Evolutionary conservation across 1,140 invertebrate genomes (phyloP).

Genomic region (Medauroidea extradentata): DNA sequence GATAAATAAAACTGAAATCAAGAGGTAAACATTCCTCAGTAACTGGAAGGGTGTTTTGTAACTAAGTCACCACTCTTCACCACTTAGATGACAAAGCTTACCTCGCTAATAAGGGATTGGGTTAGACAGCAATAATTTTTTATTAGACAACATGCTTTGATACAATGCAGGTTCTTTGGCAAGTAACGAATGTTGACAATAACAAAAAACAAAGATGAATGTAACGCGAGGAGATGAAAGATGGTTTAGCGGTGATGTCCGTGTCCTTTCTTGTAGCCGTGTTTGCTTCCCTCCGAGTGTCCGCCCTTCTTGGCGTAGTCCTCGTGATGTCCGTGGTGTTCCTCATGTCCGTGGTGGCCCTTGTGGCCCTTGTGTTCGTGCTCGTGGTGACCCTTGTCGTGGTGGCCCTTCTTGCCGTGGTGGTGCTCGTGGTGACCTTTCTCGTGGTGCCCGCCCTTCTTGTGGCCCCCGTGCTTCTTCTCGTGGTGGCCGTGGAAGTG

Average conservation of each 20-base stretch:
- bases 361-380: conserved; percentile 71
- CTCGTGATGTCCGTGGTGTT: conserved; percentile 58
- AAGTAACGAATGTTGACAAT: too few relatives aligned
- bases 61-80: too few relatives aligned
- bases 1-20: too few relatives aligned
- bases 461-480: conserved; percentile 62
- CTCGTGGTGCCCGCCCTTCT: conserved; percentile 67
- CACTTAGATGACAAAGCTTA: too few relatives aligned
- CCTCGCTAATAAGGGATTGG: too few relatives aligned
- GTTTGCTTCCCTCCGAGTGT: conserved; percentile 56
- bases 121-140: too few relatives aligned
- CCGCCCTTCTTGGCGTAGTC: conserved; percentile 63
- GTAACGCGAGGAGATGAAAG: too few relatives aligned
- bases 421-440: conserved; percentile 64
- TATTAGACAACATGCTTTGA: too few relatives aligned
- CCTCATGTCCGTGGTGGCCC: conserved; percentile 61
- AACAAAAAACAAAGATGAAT: too few relatives aligned
- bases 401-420: conserved; percentile 67
- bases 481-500: conserved; percentile 63
- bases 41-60: too few relatives aligned
- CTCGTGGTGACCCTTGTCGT: conserved; percentile 69
- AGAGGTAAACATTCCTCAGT: too few relatives aligned
- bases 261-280: conserved; percentile 50
- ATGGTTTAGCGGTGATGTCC: not conserved
- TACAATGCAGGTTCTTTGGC: too few relatives aligned